Percentiles rank a stretch among this genome's conserved stretches.
phyloP scores from a whole-genome alignment of 2,797 vertebrate species.

The Hippoglossus hippoglossus region DNA sequence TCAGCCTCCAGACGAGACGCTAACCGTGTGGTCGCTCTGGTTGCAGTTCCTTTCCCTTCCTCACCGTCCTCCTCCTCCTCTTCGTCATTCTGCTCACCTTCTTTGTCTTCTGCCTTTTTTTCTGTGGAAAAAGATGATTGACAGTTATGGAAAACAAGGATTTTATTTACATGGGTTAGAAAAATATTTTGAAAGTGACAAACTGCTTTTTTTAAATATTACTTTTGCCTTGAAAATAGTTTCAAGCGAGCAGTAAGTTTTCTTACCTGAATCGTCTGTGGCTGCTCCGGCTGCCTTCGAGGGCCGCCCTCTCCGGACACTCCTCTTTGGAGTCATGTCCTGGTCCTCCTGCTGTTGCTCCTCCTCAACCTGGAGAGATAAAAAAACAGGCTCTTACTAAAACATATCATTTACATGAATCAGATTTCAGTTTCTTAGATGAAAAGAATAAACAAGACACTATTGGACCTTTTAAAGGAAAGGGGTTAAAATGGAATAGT shows the following conservation, averaged over 20 bases:
- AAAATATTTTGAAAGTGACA: neutral
- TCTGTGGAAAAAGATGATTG: slow-evolving; percentile 36
- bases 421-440: neutral
- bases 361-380: slow-evolving; percentile 56
- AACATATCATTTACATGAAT: neutral
- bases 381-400: neutral
- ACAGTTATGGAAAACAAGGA: neutral
- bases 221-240: neutral
- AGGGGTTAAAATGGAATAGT: neutral
- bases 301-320: slow-evolving; percentile 75
- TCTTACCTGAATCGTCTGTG: slow-evolving; percentile 69
- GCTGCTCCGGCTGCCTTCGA: slow-evolving; percentile 60
- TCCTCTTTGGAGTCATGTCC: slow-evolving; percentile 64
- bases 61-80: slow-evolving; percentile 81
- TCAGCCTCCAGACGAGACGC: slow-evolving; percentile 92
- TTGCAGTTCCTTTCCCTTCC: slow-evolving; percentile 75
- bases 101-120: slow-evolving; percentile 72
- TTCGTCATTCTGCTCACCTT: slow-evolving; percentile 77
- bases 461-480: neutral
- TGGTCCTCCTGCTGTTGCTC: slow-evolving; percentile 64
- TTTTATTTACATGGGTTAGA: neutral
- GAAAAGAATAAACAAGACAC: neutral
- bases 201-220: neutral
- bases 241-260: neutral
- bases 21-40: slow-evolving; percentile 89